Conservation (phyloP, 2,113 vertebrate species). For the Megaceryle maxima region DNA sequence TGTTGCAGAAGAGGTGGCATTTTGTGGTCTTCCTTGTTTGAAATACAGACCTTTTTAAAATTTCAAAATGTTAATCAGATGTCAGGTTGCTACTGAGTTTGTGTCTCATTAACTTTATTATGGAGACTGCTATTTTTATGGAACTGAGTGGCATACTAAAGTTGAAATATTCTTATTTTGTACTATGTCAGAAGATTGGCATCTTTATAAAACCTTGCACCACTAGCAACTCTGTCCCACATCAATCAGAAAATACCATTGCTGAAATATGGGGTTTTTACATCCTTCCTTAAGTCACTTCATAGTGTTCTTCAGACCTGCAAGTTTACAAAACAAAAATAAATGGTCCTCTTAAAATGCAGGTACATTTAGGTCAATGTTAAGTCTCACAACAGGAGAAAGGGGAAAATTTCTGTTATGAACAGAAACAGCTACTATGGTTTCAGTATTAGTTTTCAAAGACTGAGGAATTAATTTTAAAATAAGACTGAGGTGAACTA, state of each 20-base stretch:
- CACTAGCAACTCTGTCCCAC: background rate
- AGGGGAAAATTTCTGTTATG: background rate
- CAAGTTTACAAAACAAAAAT: background rate
- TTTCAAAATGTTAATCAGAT: background rate
- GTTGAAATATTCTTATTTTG: background rate
- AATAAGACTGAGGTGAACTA: background rate
- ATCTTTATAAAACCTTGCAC: background rate
- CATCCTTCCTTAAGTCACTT: background rate
- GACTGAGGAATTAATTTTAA: background rate
- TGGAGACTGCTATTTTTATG: background rate
- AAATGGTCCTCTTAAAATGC: background rate
- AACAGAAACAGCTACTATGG: background rate
- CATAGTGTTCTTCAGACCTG: background rate
- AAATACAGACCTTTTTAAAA: background rate
- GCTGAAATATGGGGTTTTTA: background rate
- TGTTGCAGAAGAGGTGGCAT: slow-evolving; percentile 6
- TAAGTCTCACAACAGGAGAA: background rate
- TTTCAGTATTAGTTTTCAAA: background rate
- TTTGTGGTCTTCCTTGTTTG: slow-evolving; percentile 15
- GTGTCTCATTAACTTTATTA: background rate
- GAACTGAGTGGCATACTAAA: background rate
- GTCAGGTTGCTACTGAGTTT: background rate
- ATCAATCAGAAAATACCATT: background rate
- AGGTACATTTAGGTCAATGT: background rate
- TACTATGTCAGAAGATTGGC: background rate